Percentiles rank a stretch among this genome's conserved stretches.
phyloP scores from a whole-genome alignment of 2,888 invertebrate genomes.

The Anorthoa munda region DNA sequence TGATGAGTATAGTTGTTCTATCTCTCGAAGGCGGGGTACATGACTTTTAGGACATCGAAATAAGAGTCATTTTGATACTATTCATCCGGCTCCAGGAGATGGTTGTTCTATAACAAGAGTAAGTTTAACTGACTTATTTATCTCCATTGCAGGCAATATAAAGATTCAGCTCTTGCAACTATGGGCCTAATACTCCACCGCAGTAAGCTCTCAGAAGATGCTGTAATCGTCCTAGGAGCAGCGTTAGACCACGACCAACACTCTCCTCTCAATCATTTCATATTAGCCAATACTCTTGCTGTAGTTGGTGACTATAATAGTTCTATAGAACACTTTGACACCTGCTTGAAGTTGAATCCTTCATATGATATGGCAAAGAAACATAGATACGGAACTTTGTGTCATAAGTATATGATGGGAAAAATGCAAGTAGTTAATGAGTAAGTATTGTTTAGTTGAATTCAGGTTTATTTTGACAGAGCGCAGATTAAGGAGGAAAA shows the following conservation, averaged over 20 bases:
- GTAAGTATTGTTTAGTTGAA: constrained; percentile 86
- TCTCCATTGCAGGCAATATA: constrained; percentile 91
- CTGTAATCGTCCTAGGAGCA: constrained; percentile 93
- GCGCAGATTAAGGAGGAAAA: background rate
- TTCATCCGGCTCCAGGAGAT: no score
- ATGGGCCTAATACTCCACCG: constrained; percentile 94
- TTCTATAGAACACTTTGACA: constrained; percentile 91
- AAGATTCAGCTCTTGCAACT: constrained; percentile 94
- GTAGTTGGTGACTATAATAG: constrained; percentile 93
- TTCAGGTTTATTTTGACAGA: background rate
- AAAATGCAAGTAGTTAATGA: constrained; percentile 92
- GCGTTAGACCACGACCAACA: constrained; percentile 93
- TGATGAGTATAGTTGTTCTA: background rate
- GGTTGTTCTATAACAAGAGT: no score
- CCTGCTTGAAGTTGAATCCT: constrained; percentile 92
- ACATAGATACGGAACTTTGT: constrained; percentile 92
- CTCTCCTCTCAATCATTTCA: constrained; percentile 92
- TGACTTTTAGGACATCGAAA: no score
- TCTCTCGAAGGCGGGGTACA: no score
- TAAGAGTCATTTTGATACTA: no score
- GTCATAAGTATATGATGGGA: constrained; percentile 92
- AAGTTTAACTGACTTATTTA: background rate
- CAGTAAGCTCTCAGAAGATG: constrained; percentile 93
- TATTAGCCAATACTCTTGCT: constrained; percentile 94
- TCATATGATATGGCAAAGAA: constrained; percentile 91